Evolutionary conservation across 2,113 vertebrate species (phyloP).

Genomic region (Corythaeola cristata): DNA sequence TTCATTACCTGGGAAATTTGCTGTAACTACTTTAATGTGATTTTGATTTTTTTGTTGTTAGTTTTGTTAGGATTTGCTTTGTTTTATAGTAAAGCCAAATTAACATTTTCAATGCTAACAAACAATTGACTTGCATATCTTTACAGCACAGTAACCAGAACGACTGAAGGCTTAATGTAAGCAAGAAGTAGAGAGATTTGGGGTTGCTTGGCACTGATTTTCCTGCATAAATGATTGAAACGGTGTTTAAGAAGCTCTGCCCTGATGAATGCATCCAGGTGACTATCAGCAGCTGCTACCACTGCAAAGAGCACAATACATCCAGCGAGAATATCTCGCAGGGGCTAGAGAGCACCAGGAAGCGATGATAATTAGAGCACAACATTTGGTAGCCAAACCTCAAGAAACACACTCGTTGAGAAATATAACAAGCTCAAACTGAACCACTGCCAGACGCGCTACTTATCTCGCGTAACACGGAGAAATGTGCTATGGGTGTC

Average conservation of each 20-base stretch:
- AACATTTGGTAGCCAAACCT: constrained; percentile 20
- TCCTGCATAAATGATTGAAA: neutral
- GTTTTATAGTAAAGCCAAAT: neutral
- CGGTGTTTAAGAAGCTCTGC: neutral
- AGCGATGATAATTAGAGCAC: neutral
- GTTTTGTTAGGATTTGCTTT: neutral
- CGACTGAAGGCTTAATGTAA: neutral
- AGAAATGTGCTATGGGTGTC: neutral
- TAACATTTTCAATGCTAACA: neutral
- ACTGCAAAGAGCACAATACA: neutral
- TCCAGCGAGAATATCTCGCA: neutral
- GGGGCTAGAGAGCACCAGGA: neutral
- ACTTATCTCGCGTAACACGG: neutral
- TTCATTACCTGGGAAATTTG: constrained; percentile 30
- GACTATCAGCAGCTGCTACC: neutral
- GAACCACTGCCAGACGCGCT: neutral
- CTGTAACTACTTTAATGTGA: constrained; percentile 1
- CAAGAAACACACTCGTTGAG: neutral
- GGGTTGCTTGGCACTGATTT: neutral
- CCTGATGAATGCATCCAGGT: neutral
- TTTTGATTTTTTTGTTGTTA: neutral
- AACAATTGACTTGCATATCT: neutral
- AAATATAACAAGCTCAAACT: neutral
- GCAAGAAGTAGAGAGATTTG: neutral
- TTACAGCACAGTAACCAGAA: neutral